Evolutionary conservation across 2,113 vertebrate species (phyloP).

Genomic region (Collichthys lucidus): DNA sequence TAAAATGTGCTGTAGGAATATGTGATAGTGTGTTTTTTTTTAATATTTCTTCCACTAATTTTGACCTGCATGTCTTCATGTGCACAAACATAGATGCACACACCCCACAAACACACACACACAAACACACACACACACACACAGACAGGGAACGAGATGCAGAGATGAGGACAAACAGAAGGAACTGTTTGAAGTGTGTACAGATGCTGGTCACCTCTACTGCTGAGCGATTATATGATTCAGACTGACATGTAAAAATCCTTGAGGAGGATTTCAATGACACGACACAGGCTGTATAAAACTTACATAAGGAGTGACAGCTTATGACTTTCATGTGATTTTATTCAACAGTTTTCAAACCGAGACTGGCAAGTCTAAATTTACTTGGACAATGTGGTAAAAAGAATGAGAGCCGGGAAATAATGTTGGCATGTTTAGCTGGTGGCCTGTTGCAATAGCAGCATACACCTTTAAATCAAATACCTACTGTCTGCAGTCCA

Average conservation of each 20-base stretch:
- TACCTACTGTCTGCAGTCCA: too few species aligned
- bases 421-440: not conserved
- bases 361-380: not conserved
- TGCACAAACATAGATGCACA: not conserved
- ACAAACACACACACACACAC: constrained; percentile 1
- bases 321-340: not conserved
- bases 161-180: constrained; percentile 7
- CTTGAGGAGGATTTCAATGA: constrained; percentile 26
- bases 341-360: not conserved
- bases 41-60: not conserved
- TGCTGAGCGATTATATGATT: constrained; percentile 18
- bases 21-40: not conserved
- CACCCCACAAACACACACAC: not conserved
- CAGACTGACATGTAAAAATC: constrained; percentile 2
- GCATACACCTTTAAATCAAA: not conserved
- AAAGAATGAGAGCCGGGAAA: not conserved
- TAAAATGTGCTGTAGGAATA: constrained; percentile 5
- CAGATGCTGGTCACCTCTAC: not conserved
- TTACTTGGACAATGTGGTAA: not conserved
- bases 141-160: not conserved
- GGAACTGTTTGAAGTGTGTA: not conserved
- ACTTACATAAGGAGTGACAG: not conserved
- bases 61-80: not conserved
- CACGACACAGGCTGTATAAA: not conserved
- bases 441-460: too few species aligned